These are phyloP conservation scores for Drosophila ficusphila DNA, from an alignment of 1,140 invertebrate genomes.

Conservation along the genomic window DNA sequence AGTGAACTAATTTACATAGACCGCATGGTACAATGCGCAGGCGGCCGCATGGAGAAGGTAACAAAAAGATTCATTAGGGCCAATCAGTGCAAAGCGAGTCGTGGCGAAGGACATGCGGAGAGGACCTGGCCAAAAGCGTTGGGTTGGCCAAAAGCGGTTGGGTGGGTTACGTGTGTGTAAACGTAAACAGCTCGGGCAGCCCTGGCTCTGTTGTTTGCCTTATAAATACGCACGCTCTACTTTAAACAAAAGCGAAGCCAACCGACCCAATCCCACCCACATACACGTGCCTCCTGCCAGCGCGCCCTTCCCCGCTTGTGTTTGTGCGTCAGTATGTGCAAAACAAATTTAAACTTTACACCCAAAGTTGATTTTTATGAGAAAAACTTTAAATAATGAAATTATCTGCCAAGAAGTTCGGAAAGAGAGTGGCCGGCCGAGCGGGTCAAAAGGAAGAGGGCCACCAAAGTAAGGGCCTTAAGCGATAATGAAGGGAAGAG, in stretches of 20 bases:
- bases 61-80: slow-evolving; percentile 82
- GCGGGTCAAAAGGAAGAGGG: slow-evolving; percentile 10
- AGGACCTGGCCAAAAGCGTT: slow-evolving; percentile 23
- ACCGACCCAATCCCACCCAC: slow-evolving; percentile 6
- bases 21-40: slow-evolving; percentile 78
- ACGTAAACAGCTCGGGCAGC: slow-evolving; percentile 51
- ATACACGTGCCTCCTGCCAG: slow-evolving; percentile 31
- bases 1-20: slow-evolving; percentile 83
- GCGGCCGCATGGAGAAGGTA: slow-evolving; percentile 71
- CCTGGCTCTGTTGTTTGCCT: slow-evolving; percentile 70
- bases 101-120: slow-evolving; percentile 50
- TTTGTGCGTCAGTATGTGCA: slow-evolving; percentile 62
- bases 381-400: slow-evolving; percentile 80
- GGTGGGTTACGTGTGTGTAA: slow-evolving; percentile 55
- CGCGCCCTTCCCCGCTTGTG: too few species aligned
- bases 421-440: slow-evolving; percentile 49
- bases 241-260: slow-evolving; percentile 71
- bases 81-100: slow-evolving; percentile 78
- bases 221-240: slow-evolving; percentile 81
- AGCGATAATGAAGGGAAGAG: slow-evolving; percentile 14
- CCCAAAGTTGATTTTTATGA: slow-evolving; percentile 82
- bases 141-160: not conserved
- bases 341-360: slow-evolving; percentile 82
- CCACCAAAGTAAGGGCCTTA: not conserved
- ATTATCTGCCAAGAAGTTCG: slow-evolving; percentile 81